phyloP scores from a whole-genome alignment of 2,797 vertebrate species.

The Lepilemur septentrionalis region DNA sequence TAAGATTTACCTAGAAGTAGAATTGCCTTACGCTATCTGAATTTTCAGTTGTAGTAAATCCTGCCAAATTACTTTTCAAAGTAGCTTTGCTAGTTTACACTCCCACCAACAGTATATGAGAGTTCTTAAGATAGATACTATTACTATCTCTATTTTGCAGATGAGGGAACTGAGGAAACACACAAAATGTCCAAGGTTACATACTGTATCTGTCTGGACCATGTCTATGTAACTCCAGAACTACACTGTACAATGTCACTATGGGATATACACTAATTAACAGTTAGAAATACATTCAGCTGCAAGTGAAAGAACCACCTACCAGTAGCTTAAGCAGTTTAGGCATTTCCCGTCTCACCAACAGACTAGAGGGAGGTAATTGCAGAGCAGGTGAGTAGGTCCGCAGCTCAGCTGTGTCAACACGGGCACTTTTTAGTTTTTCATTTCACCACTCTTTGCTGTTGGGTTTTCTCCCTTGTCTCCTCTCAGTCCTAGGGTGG shows the following conservation, averaged over 20 bases:
- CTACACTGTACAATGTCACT: neutral
- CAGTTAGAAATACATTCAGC: neutral
- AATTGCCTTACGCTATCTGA: conserved; percentile 42
- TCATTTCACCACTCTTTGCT: neutral
- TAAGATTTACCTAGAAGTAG: conserved; percentile 53
- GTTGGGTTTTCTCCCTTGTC: neutral
- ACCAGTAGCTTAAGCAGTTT: neutral
- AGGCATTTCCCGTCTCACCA: neutral
- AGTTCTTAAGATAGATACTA: neutral
- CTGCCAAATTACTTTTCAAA: conserved; percentile 56
- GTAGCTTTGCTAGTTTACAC: conserved; percentile 49
- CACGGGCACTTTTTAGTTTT: neutral
- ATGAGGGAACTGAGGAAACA: conserved; percentile 39
- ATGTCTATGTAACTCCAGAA: neutral
- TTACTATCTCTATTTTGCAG: conserved; percentile 45
- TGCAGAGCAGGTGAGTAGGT: neutral
- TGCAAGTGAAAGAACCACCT: neutral
- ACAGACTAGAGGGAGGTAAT: neutral
- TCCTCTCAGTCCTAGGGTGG: neutral
- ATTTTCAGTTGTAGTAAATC: conserved; percentile 55
- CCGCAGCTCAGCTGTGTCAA: neutral
- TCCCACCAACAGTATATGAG: conserved; percentile 5
- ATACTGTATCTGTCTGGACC: neutral
- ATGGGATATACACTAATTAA: neutral
- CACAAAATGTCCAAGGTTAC: neutral